phyloP scores from a whole-genome alignment of 2,113 vertebrate genomes.

The Aepyceros melampus region DNA sequence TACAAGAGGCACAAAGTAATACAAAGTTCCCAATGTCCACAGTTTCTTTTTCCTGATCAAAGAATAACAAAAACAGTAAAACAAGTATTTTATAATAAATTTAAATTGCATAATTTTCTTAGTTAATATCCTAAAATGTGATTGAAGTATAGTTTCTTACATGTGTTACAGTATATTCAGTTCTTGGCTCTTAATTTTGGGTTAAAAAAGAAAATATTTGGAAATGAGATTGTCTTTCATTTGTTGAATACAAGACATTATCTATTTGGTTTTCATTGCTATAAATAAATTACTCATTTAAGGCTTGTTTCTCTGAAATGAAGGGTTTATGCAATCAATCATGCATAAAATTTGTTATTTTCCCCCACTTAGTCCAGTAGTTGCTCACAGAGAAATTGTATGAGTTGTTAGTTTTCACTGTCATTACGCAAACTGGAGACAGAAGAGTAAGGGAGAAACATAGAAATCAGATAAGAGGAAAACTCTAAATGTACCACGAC shows the following conservation, averaged over 20 bases:
- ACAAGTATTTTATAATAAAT: neutral
- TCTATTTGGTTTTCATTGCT: constrained; percentile 53
- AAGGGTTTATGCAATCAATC: constrained; percentile 31
- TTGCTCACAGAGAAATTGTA: constrained; percentile 21
- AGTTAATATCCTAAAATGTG: neutral
- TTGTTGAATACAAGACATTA: constrained; percentile 65
- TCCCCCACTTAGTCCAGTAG: neutral
- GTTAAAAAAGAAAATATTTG: constrained; percentile 34
- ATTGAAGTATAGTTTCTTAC: neutral
- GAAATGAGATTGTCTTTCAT: constrained; percentile 59
- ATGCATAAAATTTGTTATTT: constrained; percentile 33
- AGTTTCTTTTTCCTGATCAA: neutral
- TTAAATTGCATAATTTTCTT: neutral
- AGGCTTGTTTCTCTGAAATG: constrained; percentile 45
- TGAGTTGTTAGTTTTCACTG: constrained; percentile 48
- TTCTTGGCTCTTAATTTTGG: constrained; percentile 44
- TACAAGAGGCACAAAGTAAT: constrained; percentile 14
- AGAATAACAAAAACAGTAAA: neutral
- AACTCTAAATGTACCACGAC: neutral
- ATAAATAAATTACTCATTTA: constrained; percentile 56
- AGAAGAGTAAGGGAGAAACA: neutral
- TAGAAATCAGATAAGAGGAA: constrained; percentile 26
- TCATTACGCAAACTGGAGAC: constrained; percentile 55
- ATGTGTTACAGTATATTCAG: neutral
- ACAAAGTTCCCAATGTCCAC: constrained; percentile 12